Evolutionary conservation across 2,113 vertebrate genomes (phyloP), one percentile per base, ranked within the genome.

Genomic region (Fregata magnificens): DNA sequence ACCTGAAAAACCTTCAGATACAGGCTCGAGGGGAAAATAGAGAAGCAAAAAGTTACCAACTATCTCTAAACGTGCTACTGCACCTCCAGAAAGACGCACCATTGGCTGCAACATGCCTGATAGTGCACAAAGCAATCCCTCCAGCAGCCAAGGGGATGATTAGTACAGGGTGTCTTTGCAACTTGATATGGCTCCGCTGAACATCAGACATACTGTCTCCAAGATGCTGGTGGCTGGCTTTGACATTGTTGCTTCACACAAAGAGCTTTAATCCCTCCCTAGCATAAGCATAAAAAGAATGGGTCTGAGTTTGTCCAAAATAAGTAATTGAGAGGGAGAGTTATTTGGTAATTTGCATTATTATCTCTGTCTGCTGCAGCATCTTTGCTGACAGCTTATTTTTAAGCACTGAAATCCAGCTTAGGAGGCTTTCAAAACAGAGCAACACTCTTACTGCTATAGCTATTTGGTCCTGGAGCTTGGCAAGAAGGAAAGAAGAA

Each of bases 311-410:
- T 81, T 58, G 76, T 50, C 88, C 86, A 78, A 86, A 82, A 66
- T 13, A 62, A 79, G 71, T 22, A 72, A 88, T 92, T 87, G 58
- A 62, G 49, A 82, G 45, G 34, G 47, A 61, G 69, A 83, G 61
- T 59, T 59, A 63, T 38, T 69, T 10, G 20, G 45, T 40, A 72
- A 90, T 95, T 95, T 90, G 79, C 90, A 91, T 50, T 32, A 53
- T 80, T 65, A 65, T 80, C 36, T 58, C 58, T 47, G 61, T 69
- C 86, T 87, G 65, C 73, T 78, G 59, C 65, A 52, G 70, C 74
- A 34, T 85, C 79, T 81, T 94, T 93, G 94, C 95, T 81, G 70
- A 65, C 76, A 84, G 88, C 78, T 92, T 38, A 2, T 52, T 94
- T 92, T 69, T 71, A 65, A 86, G 52, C 53, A 49, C 32, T 42